Evolutionary conservation across 2,888 invertebrate genomes (phyloP), one percentile per base, ranked within the genome.

Genomic region (Toxonevra muliebris): DNA sequence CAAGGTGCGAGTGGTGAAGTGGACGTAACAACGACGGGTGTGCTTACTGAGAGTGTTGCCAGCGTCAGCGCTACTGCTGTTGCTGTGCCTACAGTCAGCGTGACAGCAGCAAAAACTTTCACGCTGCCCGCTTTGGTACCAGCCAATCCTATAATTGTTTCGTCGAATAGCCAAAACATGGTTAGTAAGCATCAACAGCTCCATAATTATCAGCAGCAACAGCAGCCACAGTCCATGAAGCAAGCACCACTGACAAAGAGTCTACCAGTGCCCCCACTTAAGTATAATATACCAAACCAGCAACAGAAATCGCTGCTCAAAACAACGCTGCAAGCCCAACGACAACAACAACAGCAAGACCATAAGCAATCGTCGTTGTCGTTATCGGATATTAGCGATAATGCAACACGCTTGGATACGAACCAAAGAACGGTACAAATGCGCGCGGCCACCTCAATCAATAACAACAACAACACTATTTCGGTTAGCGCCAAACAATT

Each of bases 231-330:
- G 45, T 66, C 65, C 1, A 65, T 75, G 12, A 69, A 68, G 41
- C 67, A 64, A 11, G 59, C 64, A 50, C 54, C 48, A 3, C 19
- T 66, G 19, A 68, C 65, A 5, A 81, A 81, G 55, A 80, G 76
- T 19, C 82, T 77, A 3, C 82, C 81, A 3, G 81, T 80, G 55
- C 83, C 82, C 63, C 82, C 81, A 9, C 75, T 81, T 4, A 82
- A 82, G 66, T 82, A 82, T 59, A 78, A 82, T 57, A 75, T 80
- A 69, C 82, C 81, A 10, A 69, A 71, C 52, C 72, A 66, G 60
- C 72, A 75, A 53, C 80, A 81, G 54, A 82, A 80, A 69, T 81
- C 81, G 3, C 70, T 80, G 69, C 69, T 82, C 7, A 80, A 81
- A 64, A 48, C 77, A 9, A 65, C 74, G 15, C 19, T 75, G 10